phyloP scores from a whole-genome alignment of 2,113 vertebrate genomes.

The Tetraodon nigroviridis region DNA sequence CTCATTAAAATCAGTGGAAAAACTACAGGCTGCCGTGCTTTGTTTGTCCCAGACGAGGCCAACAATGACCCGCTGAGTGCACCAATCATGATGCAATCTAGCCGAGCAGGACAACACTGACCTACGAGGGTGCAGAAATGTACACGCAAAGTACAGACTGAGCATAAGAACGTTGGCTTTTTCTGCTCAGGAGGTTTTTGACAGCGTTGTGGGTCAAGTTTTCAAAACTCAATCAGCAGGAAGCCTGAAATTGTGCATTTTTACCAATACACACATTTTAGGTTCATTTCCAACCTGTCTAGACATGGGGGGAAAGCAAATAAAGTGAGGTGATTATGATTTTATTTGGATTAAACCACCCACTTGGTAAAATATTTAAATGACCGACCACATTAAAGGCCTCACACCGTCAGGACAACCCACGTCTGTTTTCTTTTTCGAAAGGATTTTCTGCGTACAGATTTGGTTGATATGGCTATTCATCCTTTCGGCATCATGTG shows the following conservation, averaged over 20 bases:
- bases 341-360: too few species aligned
- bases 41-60: conserved; percentile 39
- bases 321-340: too few species aligned
- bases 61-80: conserved; percentile 40
- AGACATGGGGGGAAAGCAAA: too few species aligned
- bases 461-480: neutral
- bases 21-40: conserved; percentile 42
- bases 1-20: conserved; percentile 58
- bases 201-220: neutral
- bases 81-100: conserved; percentile 51
- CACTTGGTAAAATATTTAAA: neutral
- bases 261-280: too few species aligned
- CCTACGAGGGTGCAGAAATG: conserved; percentile 3
- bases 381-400: neutral
- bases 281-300: too few species aligned
- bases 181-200: neutral
- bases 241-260: neutral
- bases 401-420: neutral
- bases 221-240: neutral
- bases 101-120: conserved; percentile 4
- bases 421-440: conserved; percentile 5
- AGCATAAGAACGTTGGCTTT: neutral
- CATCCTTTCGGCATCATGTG: neutral
- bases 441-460: conserved; percentile 4
- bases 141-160: neutral